Base-by-base conservation (phyloP, 2,888 invertebrate species). In the Byasa hedistus region DNA sequence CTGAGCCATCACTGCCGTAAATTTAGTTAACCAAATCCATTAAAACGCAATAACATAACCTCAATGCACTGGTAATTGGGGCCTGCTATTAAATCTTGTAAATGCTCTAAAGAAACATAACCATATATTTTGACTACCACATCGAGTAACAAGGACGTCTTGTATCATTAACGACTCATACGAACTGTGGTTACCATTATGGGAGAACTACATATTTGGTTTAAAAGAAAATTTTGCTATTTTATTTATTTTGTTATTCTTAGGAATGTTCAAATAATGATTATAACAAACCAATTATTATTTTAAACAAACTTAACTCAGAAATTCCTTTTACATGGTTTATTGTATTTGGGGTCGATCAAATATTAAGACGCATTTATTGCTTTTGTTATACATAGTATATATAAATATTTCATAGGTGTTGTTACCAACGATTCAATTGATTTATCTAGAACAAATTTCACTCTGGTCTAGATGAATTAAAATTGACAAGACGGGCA, bases 61-160 rank as follows among this genome's bases (percentile, higher is more conserved):
- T n/a, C n/a, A n/a, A n/a, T n/a, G n/a, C n/a, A n/a, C n/a, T n/a
- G n/a, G n/a, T n/a, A n/a, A n/a, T n/a, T n/a, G n/a, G n/a, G n/a
- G n/a, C n/a, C n/a, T n/a, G n/a, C n/a, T n/a, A n/a, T n/a, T n/a
- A n/a, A n/a, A n/a, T n/a, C n/a, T n/a, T n/a, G 32, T 36, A 66
- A 66, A 54, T 66, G 54, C 58, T 54, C 17, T 32, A 36, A 23
- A 48, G 22, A n/a, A n/a, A n/a, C n/a, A n/a, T n/a, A n/a, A n/a
- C n/a, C n/a, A 23, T 22, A 48, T 15, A 32, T 59, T 58, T 22
- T 57, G 4, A 62, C 24, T 44, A 36, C n/a, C 44, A n/a, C n/a
- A n/a, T n/a, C n/a, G n/a, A 52, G 57, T 27, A 27, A 48, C 61
- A 61, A 61, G 61, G 65, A 51, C 57, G 51, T 48, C 39, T 32